These are phyloP conservation scores for Nautilus pompilius DNA, from an alignment of 1,140 invertebrate species.

Conservation along the genomic window DNA sequence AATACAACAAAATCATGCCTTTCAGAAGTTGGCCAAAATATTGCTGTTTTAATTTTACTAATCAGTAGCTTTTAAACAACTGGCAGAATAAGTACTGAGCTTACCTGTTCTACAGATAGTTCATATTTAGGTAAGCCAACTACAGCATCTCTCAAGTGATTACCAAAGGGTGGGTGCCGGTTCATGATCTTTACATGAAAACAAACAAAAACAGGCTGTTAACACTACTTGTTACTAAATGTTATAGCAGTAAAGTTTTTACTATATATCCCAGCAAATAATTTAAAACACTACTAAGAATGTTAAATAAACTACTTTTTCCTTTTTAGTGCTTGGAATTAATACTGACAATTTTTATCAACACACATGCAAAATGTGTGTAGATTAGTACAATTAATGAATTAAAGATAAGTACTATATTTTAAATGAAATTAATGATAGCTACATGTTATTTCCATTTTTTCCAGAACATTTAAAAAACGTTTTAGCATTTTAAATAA, in stretches of 20 bases:
- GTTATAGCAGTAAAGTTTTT: neutral
- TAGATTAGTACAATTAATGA: too few species aligned
- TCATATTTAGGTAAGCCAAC: constrained; percentile 55
- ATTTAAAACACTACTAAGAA: neutral
- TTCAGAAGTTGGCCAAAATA: neutral
- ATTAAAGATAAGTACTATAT: too few species aligned
- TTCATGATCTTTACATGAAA: constrained; percentile 54
- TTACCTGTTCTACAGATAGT: constrained; percentile 54
- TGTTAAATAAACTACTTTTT: neutral
- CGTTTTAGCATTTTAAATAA: too few species aligned
- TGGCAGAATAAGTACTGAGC: too few species aligned
- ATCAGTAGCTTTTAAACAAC: too few species aligned
- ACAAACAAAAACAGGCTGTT: neutral
- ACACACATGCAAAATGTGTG: too few species aligned
- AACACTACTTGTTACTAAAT: neutral
- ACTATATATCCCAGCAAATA: neutral
- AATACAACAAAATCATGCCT: neutral
- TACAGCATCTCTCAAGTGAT: constrained; percentile 48
- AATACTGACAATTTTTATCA: neutral
- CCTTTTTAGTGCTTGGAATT: neutral
- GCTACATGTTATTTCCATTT: too few species aligned
- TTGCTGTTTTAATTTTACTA: neutral
- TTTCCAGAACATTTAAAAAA: too few species aligned
- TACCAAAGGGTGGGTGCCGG: constrained; percentile 60
- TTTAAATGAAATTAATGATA: too few species aligned